Percentiles rank a stretch among this genome's conserved stretches.
Conservation (phyloP, 2,113 vertebrate species). For the Suncus etruscus region DNA sequence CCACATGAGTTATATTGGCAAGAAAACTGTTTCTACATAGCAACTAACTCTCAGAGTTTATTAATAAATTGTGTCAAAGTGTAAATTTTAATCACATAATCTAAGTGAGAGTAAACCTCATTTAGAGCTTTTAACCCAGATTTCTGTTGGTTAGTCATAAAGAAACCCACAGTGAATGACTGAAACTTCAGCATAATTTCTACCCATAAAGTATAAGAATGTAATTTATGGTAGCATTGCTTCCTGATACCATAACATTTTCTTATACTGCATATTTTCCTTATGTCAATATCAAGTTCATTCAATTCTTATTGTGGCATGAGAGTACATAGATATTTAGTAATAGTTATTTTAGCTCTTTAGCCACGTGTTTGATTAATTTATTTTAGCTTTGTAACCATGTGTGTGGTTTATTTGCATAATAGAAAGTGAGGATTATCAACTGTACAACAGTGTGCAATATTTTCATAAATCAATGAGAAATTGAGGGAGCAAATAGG, state of each 20-base stretch:
- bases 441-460: neutral
- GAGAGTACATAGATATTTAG: constrained; percentile 75
- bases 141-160: constrained; percentile 52
- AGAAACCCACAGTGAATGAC: constrained; percentile 56
- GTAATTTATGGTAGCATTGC: constrained; percentile 69
- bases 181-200: constrained; percentile 64
- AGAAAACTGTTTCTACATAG: neutral
- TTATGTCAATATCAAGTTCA: constrained; percentile 72
- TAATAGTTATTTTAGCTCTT: constrained; percentile 72
- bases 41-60: constrained; percentile 45
- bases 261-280: constrained; percentile 67
- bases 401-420: constrained; percentile 71
- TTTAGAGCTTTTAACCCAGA: constrained; percentile 37
- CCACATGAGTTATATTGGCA: neutral
- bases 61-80: constrained; percentile 14
- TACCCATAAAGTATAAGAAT: constrained; percentile 60
- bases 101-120: constrained; percentile 34
- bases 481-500: constrained; percentile 21
- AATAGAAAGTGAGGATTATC: constrained; percentile 52
- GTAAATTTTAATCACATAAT: constrained; percentile 51
- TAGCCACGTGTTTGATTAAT: constrained; percentile 73
- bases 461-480: constrained; percentile 57
- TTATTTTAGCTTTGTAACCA: constrained; percentile 73
- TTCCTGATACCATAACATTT: constrained; percentile 69
- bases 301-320: constrained; percentile 66